Evolutionary conservation across 2,113 vertebrate species (phyloP).

Genomic region (Xyrauchen texanus): DNA sequence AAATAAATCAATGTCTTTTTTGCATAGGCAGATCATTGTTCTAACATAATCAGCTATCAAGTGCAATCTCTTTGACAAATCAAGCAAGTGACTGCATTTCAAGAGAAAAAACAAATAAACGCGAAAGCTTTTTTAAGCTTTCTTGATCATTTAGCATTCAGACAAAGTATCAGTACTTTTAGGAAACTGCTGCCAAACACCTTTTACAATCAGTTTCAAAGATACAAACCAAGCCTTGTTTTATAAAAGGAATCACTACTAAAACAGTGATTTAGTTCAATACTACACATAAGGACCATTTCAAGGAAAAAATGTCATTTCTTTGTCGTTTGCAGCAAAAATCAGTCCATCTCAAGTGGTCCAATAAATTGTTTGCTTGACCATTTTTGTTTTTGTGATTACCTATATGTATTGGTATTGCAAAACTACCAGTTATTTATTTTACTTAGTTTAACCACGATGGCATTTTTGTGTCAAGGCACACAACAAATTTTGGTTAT

Average conservation of each 20-base stretch:
- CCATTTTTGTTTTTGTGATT: too few species aligned
- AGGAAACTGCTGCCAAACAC: neutral
- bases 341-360: too few species aligned
- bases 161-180: neutral
- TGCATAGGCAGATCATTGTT: constrained; percentile 18
- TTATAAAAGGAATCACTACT: neutral
- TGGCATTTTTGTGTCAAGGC: too few species aligned
- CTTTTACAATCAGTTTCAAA: neutral
- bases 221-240: neutral
- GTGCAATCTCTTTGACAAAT: constrained; percentile 26
- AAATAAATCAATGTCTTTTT: constrained; percentile 21
- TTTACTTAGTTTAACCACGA: too few species aligned
- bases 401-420: too few species aligned
- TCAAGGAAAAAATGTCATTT: too few species aligned
- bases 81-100: neutral
- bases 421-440: too few species aligned
- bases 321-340: too few species aligned
- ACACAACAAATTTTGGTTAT: too few species aligned
- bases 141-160: neutral
- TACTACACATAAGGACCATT: too few species aligned
- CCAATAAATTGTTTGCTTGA: too few species aligned
- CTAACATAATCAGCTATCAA: neutral
- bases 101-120: neutral
- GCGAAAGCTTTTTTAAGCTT: neutral
- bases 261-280: too few species aligned